Conservation (phyloP, 2,797 vertebrate species). For the Peromyscus nudipes region DNA sequence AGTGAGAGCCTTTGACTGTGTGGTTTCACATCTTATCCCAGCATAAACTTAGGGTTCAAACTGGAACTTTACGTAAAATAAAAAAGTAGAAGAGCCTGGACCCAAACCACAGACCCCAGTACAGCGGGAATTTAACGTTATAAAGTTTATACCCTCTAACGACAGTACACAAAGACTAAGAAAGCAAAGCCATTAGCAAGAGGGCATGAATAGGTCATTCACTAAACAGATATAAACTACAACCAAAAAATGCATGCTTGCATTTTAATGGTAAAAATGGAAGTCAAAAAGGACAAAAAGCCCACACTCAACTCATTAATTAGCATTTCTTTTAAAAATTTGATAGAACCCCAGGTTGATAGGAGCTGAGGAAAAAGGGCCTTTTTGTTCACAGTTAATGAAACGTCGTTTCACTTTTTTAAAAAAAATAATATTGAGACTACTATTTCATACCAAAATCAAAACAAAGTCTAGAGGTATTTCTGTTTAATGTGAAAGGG, state of each 20-base stretch:
- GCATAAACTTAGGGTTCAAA: not conserved
- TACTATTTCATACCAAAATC: not conserved
- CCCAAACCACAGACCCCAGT: not conserved
- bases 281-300: slow-evolving; percentile 40
- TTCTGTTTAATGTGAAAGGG: not conserved
- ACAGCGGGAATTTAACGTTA: not conserved
- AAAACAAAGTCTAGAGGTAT: not conserved
- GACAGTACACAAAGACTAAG: not conserved
- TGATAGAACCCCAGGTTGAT: not conserved
- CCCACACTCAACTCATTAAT: not conserved
- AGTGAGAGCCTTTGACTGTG: not conserved
- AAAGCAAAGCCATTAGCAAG: not conserved
- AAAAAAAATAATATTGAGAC: not conserved
- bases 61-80: not conserved
- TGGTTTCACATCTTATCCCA: not conserved
- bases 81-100: not conserved
- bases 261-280: not conserved
- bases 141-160: not conserved
- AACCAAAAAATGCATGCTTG: slow-evolving; percentile 37
- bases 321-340: not conserved
- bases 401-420: not conserved
- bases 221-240: not conserved
- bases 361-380: not conserved
- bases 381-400: not conserved
- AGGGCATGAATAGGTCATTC: not conserved